These are phyloP conservation scores for Druon quercuslanigerum DNA, from an alignment of 1,140 invertebrate genomes.

Conservation along the genomic window DNA sequence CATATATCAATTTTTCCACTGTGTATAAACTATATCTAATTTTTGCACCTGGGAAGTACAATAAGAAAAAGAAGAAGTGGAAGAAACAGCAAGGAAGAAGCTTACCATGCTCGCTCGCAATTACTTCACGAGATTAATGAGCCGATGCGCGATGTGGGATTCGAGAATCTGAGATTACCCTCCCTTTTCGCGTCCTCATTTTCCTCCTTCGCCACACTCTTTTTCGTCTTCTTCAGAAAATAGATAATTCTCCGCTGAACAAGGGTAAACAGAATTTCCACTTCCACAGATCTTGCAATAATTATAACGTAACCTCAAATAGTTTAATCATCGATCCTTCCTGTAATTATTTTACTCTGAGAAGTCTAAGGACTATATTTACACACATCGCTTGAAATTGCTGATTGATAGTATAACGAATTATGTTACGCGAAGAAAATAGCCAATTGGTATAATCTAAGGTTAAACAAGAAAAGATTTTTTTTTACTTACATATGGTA, in stretches of 20 bases:
- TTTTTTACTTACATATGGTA: background rate
- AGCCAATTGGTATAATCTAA: background rate
- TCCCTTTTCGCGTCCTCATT: slow-evolving; percentile 23
- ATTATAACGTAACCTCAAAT: slow-evolving; percentile 28
- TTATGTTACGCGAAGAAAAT: background rate
- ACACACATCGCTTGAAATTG: slow-evolving; percentile 14
- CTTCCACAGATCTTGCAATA: slow-evolving; percentile 16
- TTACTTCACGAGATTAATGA: slow-evolving; percentile 70
- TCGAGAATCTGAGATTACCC: slow-evolving; percentile 33
- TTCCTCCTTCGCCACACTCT: slow-evolving; percentile 32
- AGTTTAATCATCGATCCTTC: slow-evolving; percentile 22
- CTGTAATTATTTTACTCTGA: slow-evolving; percentile 16
- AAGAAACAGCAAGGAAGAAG: slow-evolving; percentile 42
- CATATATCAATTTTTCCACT: too few relatives aligned
- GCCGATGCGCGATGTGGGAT: slow-evolving; percentile 54
- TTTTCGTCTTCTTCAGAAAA: slow-evolving; percentile 37
- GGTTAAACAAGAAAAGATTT: background rate
- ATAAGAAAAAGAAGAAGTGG: slow-evolving; percentile 30
- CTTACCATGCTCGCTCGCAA: slow-evolving; percentile 63
- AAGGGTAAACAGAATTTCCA: slow-evolving; percentile 16
- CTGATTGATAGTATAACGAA: slow-evolving; percentile 28
- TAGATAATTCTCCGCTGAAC: slow-evolving; percentile 37
- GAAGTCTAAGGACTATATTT: slow-evolving; percentile 5
- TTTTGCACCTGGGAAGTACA: too few relatives aligned
- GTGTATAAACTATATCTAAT: too few relatives aligned